Evolutionary conservation across 2,797 vertebrate species (phyloP).

Genomic region (Esox lucius): DNA sequence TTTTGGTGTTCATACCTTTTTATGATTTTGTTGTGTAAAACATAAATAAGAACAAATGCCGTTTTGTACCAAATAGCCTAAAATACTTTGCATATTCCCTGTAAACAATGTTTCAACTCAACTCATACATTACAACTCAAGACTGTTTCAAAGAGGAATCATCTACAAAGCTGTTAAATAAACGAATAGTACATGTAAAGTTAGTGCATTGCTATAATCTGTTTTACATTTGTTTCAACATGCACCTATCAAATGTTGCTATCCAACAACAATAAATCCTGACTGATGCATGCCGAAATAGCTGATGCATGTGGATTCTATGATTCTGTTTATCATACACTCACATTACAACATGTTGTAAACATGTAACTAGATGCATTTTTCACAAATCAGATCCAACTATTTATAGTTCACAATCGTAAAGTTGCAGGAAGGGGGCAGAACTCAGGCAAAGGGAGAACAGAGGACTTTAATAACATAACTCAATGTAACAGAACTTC

Average conservation of each 20-base stretch:
- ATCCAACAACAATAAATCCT: background rate
- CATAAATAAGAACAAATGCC: background rate
- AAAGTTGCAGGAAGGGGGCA: no score
- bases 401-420: no score
- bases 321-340: background rate
- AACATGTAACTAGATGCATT: no score
- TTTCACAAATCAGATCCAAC: background rate
- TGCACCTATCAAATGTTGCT: background rate
- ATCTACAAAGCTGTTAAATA: background rate
- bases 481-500: no score
- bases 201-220: background rate
- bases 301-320: background rate
- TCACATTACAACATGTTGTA: background rate
- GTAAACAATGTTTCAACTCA: background rate
- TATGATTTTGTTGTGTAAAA: constrained; percentile 1
- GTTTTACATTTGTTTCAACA: background rate
- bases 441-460: no score
- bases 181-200: background rate
- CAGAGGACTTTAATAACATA: no score
- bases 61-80: background rate
- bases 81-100: background rate
- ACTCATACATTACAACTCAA: background rate
- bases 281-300: background rate
- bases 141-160: background rate
- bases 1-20: no score